Evolutionary conservation across 2,113 vertebrate species (phyloP).

Genomic region (Hyperopisus bebe): DNA sequence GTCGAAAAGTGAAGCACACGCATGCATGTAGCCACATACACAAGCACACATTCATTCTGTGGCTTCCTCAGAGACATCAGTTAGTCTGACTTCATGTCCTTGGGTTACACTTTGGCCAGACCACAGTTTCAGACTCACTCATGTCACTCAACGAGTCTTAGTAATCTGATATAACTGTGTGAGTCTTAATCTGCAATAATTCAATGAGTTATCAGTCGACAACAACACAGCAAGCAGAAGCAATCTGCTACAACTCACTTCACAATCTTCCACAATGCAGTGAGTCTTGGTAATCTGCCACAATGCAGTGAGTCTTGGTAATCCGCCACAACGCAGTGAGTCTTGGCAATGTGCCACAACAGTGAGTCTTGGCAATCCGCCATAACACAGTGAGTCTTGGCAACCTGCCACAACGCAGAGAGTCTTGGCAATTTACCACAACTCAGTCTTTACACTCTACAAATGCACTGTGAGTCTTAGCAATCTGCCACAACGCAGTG

Average conservation of each 20-base stretch:
- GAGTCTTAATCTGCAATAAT: neutral
- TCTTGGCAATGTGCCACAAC: neutral
- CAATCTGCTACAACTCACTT: neutral
- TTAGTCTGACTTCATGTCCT: neutral
- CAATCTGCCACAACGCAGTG: slow-evolving; percentile 7
- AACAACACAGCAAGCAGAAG: neutral
- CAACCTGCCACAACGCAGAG: no score
- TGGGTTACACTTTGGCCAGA: neutral
- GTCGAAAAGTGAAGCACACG: neutral
- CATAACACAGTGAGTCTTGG: no score
- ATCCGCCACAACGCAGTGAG: neutral
- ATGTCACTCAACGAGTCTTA: slow-evolving; percentile 11
- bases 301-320: neutral
- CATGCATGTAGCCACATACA: neutral
- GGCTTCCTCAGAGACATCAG: neutral
- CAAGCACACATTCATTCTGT: neutral
- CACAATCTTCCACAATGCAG: no score
- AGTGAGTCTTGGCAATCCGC: no score
- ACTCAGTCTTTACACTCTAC: neutral
- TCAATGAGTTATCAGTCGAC: neutral
- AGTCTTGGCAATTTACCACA: neutral
- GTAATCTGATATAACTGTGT: neutral
- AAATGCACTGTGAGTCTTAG: neutral
- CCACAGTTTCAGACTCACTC: neutral
- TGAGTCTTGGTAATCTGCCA: neutral